These are phyloP conservation scores for Mesocricetus auratus DNA, from an alignment of 2,113 vertebrate species.

Conservation along the genomic window DNA sequence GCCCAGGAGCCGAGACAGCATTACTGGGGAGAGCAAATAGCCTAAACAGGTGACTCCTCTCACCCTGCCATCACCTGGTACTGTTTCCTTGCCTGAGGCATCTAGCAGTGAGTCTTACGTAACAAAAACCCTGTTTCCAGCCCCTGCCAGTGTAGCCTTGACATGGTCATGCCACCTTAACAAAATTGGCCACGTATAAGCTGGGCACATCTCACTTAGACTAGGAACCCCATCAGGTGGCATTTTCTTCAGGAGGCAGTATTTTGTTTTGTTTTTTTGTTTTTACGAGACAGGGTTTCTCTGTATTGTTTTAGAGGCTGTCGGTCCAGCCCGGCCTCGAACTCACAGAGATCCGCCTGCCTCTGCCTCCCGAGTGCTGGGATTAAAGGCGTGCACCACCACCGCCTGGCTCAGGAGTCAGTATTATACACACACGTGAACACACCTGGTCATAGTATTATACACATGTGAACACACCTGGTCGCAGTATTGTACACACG, in stretches of 20 bases:
- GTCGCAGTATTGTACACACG: too few relatives aligned
- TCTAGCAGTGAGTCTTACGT: not conserved
- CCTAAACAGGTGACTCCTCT: not conserved
- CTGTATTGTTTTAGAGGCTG: too few relatives aligned
- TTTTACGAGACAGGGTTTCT: too few relatives aligned
- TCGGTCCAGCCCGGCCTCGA: too few relatives aligned
- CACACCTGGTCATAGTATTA: too few relatives aligned
- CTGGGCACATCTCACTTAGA: not conserved
- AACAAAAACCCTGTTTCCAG: not conserved
- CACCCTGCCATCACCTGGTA: accelerated
- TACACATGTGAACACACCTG: too few relatives aligned
- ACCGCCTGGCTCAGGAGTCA: too few relatives aligned
- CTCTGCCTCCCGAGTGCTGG: too few relatives aligned
- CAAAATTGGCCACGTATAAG: accelerated
- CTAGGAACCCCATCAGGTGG: not conserved
- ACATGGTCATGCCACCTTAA: not conserved
- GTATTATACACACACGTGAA: too few relatives aligned
- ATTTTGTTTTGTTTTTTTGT: too few relatives aligned
- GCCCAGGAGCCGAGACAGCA: not conserved
- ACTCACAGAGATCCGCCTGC: too few relatives aligned
- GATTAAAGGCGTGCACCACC: too few relatives aligned
- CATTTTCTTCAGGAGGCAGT: not conserved
- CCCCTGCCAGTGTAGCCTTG: not conserved
- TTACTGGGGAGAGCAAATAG: not conserved
- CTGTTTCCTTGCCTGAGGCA: not conserved